Percentiles rank a stretch among this genome's conserved stretches.
Evolutionary conservation across 2,888 invertebrate genomes (phyloP).

Genomic region (Thecophora atra): DNA sequence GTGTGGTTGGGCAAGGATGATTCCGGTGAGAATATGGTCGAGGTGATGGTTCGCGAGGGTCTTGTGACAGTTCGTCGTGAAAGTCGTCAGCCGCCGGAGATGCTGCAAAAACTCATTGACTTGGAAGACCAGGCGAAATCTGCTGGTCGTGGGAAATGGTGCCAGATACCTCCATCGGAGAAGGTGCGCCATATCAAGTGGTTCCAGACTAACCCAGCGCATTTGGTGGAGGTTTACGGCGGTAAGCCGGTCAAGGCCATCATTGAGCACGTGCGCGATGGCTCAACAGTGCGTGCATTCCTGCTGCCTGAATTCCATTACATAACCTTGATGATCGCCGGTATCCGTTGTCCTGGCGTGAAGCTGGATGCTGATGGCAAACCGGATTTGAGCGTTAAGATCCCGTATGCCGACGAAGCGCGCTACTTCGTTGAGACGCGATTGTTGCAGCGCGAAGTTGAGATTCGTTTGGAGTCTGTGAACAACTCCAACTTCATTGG

Average conservation of each 20-base stretch:
- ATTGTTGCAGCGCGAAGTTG: constrained; percentile 89
- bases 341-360: constrained; percentile 86
- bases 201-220: constrained; percentile 85
- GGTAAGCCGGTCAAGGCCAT: constrained; percentile 91
- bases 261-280: constrained; percentile 97
- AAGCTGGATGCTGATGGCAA: constrained; percentile 79
- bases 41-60: constrained; percentile 89
- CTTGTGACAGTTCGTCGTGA: constrained; percentile 82
- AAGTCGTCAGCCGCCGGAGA: constrained; percentile 73
- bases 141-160: constrained; percentile 87
- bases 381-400: constrained; percentile 73
- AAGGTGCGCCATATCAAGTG: constrained; percentile 90
- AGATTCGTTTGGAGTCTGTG: constrained; percentile 89
- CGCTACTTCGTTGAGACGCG: constrained; percentile 92
- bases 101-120: constrained; percentile 78
- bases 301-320: constrained; percentile 90
- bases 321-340: constrained; percentile 94
- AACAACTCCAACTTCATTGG: constrained; percentile 95
- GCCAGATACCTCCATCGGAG: constrained; percentile 68
- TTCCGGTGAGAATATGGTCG: constrained; percentile 87
- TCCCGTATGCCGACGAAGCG: constrained; percentile 88
- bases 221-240: constrained; percentile 84
- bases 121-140: constrained; percentile 90
- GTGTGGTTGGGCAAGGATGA: constrained; percentile 87
- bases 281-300: constrained; percentile 92